Conservation (phyloP, 2,888 invertebrate genomes). For the Erebia ligea region DNA sequence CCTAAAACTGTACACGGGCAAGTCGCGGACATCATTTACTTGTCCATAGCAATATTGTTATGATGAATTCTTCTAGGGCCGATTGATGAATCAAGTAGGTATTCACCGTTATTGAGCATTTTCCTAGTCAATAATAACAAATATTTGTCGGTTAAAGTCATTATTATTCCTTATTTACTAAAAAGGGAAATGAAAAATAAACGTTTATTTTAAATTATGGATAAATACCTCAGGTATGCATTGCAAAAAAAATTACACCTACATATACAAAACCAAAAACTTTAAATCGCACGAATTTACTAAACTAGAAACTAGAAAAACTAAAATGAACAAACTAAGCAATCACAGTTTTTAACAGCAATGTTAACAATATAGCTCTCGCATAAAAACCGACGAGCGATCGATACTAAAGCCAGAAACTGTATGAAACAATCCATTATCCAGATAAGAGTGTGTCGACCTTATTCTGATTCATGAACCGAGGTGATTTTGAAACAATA, state of each 20-base stretch:
- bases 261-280: background rate
- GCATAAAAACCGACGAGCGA: conserved; percentile 25
- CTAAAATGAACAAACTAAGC: background rate
- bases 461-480: conserved; percentile 36
- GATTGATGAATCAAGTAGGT: too few relatives aligned
- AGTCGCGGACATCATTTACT: too few relatives aligned
- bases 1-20: too few relatives aligned
- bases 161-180: too few relatives aligned
- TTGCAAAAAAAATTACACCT: background rate
- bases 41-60: too few relatives aligned
- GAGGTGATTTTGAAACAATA: conserved; percentile 18
- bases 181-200: too few relatives aligned
- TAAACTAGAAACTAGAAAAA: background rate
- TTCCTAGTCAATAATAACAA: too few relatives aligned
- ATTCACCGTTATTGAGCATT: too few relatives aligned
- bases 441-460: conserved; percentile 38
- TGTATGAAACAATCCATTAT: conserved; percentile 40
- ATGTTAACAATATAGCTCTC: background rate
- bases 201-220: too few relatives aligned
- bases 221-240: too few relatives aligned
- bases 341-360: background rate
- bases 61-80: too few relatives aligned
- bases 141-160: too few relatives aligned
- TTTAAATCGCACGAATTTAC: background rate
- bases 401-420: conserved; percentile 34